Percentiles rank a stretch among this genome's conserved stretches.
These are phyloP conservation scores for Brevimyrus niger DNA, from an alignment of 2,113 vertebrate species.

Conservation along the genomic window DNA sequence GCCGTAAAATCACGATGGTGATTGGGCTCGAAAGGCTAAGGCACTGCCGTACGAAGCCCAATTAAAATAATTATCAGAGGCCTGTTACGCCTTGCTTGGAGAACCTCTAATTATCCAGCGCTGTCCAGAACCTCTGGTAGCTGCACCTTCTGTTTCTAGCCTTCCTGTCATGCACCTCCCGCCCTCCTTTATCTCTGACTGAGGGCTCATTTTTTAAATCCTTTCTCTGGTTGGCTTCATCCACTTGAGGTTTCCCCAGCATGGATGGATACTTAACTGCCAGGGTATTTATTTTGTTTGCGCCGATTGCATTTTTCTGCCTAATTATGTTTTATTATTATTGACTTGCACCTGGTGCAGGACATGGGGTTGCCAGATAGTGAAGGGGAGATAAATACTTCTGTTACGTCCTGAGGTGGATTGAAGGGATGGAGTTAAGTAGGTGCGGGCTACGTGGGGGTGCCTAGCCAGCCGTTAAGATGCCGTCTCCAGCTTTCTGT, in stretches of 20 bases:
- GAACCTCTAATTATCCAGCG: background rate
- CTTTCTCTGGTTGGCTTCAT: background rate
- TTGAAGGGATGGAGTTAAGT: background rate
- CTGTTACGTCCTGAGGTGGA: background rate
- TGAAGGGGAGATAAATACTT: background rate
- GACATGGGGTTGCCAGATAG: background rate
- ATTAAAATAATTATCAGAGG: constrained; percentile 12
- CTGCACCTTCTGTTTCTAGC: background rate
- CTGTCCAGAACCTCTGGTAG: background rate
- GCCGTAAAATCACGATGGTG: background rate
- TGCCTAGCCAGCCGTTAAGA: background rate
- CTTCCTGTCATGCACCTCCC: background rate
- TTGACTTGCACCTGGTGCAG: background rate
- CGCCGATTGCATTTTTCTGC: background rate
- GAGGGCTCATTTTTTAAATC: background rate
- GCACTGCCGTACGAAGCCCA: background rate
- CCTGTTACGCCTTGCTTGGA: background rate
- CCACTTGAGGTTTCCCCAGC: background rate
- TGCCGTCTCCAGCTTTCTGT: background rate
- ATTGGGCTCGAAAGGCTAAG: background rate
- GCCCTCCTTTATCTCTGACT: background rate
- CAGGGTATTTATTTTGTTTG: background rate
- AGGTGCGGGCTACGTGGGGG: background rate
- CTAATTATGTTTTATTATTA: background rate
- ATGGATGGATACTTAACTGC: background rate